phyloP scores from a whole-genome alignment of 2,797 vertebrate genomes.

The Nyctibius grandis region DNA sequence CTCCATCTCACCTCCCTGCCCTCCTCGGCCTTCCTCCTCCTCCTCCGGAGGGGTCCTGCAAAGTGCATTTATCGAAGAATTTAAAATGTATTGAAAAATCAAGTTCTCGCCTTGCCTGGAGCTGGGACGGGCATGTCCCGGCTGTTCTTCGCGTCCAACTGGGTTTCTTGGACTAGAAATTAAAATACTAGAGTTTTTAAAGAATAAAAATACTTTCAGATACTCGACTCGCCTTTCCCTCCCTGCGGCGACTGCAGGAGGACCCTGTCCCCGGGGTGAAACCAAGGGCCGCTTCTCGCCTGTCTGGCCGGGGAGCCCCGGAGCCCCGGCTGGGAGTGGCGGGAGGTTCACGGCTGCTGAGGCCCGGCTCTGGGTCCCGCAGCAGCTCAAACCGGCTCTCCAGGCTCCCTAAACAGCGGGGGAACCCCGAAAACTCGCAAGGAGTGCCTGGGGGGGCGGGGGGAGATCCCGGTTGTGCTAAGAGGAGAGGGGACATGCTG shows the following conservation, averaged over 20 bases:
- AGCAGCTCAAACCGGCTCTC: background rate
- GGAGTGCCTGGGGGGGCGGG: background rate
- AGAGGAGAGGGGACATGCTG: background rate
- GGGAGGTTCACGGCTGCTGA: too few relatives aligned
- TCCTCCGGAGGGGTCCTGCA: background rate
- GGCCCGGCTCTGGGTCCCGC: too few relatives aligned
- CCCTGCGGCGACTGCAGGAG: background rate
- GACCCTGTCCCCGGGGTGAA: background rate
- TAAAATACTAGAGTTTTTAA: background rate
- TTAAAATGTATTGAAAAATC: background rate
- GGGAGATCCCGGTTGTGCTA: too few relatives aligned
- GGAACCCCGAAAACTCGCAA: background rate
- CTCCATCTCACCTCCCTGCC: background rate
- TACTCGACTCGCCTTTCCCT: background rate
- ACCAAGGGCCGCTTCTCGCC: background rate
- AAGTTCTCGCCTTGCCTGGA: background rate
- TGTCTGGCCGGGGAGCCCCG: background rate
- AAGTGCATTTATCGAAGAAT: background rate
- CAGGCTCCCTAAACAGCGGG: rapidly evolving
- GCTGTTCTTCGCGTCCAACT: background rate
- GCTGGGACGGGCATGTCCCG: background rate
- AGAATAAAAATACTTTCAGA: background rate
- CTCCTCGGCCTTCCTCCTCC: background rate
- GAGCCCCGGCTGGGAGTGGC: too few relatives aligned
- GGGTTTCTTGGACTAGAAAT: background rate